phyloP scores from a whole-genome alignment of 2,888 invertebrate genomes.

The Polyploca ridens region DNA sequence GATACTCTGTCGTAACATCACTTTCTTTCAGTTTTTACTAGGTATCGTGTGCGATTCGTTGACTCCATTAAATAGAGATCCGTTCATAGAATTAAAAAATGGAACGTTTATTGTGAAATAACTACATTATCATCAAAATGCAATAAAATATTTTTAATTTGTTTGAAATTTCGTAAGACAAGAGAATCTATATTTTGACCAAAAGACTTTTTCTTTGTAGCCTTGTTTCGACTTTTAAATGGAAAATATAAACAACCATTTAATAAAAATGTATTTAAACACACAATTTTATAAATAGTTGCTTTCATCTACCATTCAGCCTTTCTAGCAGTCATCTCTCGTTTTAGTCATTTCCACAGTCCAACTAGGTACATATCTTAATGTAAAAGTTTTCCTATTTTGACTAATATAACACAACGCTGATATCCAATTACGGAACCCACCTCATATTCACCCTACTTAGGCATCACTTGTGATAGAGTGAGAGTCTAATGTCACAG shows the following conservation, averaged over 20 bases:
- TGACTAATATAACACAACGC: neutral
- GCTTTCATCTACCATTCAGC: too few relatives aligned
- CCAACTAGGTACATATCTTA: too few relatives aligned
- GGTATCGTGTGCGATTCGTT: slow-evolving; percentile 62
- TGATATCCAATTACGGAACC: slow-evolving; percentile 2
- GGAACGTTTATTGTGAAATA: neutral
- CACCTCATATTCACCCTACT: slow-evolving; percentile 17
- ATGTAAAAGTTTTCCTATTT: neutral
- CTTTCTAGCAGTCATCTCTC: too few relatives aligned
- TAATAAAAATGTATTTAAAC: too few relatives aligned
- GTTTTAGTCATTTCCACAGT: too few relatives aligned
- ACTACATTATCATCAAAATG: neutral
- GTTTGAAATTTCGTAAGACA: too few relatives aligned
- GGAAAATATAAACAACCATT: too few relatives aligned
- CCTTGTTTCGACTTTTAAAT: too few relatives aligned
- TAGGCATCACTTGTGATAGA: slow-evolving; percentile 64
- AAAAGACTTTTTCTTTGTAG: too few relatives aligned
- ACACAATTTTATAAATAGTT: too few relatives aligned
- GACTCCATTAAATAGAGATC: slow-evolving; percentile 51
- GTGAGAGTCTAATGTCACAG: slow-evolving; percentile 66
- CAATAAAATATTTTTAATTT: too few relatives aligned
- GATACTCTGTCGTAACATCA: slow-evolving; percentile 66
- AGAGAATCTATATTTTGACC: too few relatives aligned
- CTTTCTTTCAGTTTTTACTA: slow-evolving; percentile 74
- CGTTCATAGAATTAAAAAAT: slow-evolving; percentile 20